Evolutionary conservation across 1,140 invertebrate species (phyloP).

Genomic region (Gonatopus flavifemur): DNA sequence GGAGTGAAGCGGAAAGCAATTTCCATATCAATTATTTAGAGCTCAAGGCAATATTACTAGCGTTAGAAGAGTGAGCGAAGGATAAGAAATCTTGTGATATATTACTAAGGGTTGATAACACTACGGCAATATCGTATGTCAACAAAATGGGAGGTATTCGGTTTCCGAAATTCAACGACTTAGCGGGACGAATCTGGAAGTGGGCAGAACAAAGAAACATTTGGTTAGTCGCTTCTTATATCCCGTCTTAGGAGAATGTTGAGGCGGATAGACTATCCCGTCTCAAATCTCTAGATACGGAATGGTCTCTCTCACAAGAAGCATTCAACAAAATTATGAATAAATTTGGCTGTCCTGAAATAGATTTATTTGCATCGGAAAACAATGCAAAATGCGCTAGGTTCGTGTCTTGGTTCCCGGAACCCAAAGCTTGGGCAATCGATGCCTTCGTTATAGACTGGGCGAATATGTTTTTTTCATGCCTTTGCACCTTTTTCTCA

Average conservation of each 20-base stretch:
- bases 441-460: slow-evolving; percentile 12
- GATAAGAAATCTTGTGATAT: slow-evolving; percentile 26
- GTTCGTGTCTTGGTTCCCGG: slow-evolving; percentile 10
- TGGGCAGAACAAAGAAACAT: slow-evolving; percentile 7
- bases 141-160: slow-evolving; percentile 9
- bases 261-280: slow-evolving; percentile 9
- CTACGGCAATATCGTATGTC: slow-evolving; percentile 7
- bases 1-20: neutral
- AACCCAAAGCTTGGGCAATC: slow-evolving; percentile 5
- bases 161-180: slow-evolving; percentile 2
- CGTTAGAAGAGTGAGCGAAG: slow-evolving; percentile 2
- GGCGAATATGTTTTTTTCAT: slow-evolving; percentile 21
- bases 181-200: slow-evolving; percentile 8
- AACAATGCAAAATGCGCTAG: slow-evolving; percentile 14
- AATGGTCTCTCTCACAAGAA: slow-evolving; percentile 1
- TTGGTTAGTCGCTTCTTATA: slow-evolving; percentile 11
- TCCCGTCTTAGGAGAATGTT: slow-evolving; percentile 3
- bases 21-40: slow-evolving; percentile 16
- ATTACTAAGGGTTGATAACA: slow-evolving; percentile 23
- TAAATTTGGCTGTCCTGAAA: slow-evolving; percentile 9
- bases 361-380: slow-evolving; percentile 11
- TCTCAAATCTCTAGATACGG: slow-evolving; percentile 6
- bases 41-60: slow-evolving; percentile 7
- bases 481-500: slow-evolving; percentile 28
- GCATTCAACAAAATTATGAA: neutral